These are phyloP conservation scores for Micromussa lordhowensis DNA, from an alignment of 92 coral and sea anemone species.

Conservation along the genomic window DNA sequence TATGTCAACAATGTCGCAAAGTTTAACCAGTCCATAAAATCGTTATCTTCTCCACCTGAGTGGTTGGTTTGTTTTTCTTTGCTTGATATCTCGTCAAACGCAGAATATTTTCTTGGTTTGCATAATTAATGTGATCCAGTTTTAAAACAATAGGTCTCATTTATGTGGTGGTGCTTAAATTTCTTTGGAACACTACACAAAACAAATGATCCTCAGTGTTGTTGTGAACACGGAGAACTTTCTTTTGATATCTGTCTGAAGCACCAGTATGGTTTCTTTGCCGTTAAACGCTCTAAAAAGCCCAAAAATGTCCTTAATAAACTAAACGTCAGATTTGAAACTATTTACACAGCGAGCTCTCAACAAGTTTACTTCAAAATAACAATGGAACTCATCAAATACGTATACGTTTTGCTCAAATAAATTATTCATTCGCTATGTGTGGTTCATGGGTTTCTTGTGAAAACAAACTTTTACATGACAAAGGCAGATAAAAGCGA, in stretches of 20 bases:
- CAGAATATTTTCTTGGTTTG: not conserved
- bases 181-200: not conserved
- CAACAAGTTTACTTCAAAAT: not conserved
- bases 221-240: slow-evolving; percentile 1
- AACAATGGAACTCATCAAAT: slow-evolving; percentile 8
- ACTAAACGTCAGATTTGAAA: not conserved
- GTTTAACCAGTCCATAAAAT: not conserved
- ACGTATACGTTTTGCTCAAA: not conserved
- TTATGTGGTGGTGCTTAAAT: not conserved
- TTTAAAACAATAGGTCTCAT: slow-evolving; percentile 27
- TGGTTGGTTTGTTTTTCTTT: not conserved
- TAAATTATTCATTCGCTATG: slow-evolving; percentile 12
- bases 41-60: slow-evolving; percentile 32
- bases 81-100: not conserved
- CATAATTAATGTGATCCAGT: slow-evolving; percentile 28
- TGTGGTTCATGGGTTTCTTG: slow-evolving; percentile 18
- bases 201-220: slow-evolving; percentile 32
- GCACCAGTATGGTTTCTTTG: not conserved
- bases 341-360: not conserved
- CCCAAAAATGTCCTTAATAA: not conserved
- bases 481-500: slow-evolving; percentile 21
- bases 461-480: slow-evolving; percentile 15
- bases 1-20: not conserved
- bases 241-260: not conserved
- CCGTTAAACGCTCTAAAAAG: not conserved